Evolutionary conservation across 2,888 invertebrate genomes (phyloP), one percentile per base, ranked within the genome.

Genomic region (Ceratothoa steindachneri): DNA sequence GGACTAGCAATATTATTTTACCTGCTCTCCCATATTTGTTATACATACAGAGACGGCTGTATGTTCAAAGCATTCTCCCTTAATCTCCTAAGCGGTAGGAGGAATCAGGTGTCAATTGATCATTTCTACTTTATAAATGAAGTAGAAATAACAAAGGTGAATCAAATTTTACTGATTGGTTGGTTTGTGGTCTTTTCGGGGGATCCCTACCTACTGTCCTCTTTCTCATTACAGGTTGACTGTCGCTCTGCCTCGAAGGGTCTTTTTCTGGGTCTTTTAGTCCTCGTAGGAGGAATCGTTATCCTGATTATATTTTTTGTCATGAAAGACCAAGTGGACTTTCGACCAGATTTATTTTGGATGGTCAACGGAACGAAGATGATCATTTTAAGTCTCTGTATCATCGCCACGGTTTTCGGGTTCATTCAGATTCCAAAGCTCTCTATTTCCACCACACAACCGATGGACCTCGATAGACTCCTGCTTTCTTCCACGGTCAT

Each of bases 161-260:
- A n/a, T n/a, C n/a, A n/a, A n/a, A n/a, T n/a, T n/a, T n/a, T n/a
- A n/a, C n/a, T n/a, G n/a, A n/a, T n/a, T n/a, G n/a, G n/a, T n/a
- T n/a, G n/a, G n/a, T n/a, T n/a, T n/a, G n/a, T n/a, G n/a, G n/a
- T n/a, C n/a, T n/a, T n/a, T n/a, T n/a, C n/a, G n/a, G n/a, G n/a
- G n/a, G n/a, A n/a, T n/a, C n/a, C n/a, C n/a, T n/a, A n/a, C n/a
- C n/a, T n/a, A n/a, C n/a, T n/a, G n/a, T n/a, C n/a, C 2, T 24
- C 24, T 64, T 64, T 64, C 15, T 0, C 28, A 15, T 64, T 64
- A 24, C 27, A 77, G 78, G 84, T 86, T 1, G 87, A 87, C 73
- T 87, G 87, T 80, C 85, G 86, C 67, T 85, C 87, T 19, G 86
- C 87, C 31, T 87, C 86, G 82, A 87, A 87, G 81, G 87, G 87